Conservation (phyloP, 2,797 vertebrate genomes). For the Orientallactaga sibirica region DNA sequence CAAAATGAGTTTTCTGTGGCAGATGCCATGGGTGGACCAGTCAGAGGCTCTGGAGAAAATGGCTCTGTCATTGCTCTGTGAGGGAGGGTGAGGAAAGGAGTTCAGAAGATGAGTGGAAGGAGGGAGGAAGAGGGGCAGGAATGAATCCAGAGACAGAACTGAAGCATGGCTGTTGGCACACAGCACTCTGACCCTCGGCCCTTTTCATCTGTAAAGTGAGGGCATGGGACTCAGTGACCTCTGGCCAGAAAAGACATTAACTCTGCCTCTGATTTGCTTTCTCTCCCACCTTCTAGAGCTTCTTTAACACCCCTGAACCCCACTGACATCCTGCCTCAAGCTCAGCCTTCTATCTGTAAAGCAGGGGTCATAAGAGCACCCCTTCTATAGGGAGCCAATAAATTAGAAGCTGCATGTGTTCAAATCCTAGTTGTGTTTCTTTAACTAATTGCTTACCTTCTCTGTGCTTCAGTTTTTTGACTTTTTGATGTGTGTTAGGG, state of each 20-base stretch:
- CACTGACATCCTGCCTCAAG: neutral
- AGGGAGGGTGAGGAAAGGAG: no score
- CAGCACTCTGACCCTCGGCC: neutral
- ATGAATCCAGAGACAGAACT: neutral
- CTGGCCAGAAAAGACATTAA: neutral
- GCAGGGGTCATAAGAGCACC: neutral
- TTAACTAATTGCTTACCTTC: neutral
- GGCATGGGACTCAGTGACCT: neutral
- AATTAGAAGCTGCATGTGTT: neutral
- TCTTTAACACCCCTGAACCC: neutral
- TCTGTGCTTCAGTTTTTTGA: neutral
- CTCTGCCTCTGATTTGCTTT: neutral
- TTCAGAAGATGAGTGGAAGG: neutral
- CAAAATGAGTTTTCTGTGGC: no score
- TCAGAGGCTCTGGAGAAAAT: neutral
- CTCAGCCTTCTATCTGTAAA: constrained; percentile 38
- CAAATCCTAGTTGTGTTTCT: neutral
- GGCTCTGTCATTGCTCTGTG: neutral
- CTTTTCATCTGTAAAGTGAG: neutral
- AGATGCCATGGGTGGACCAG: neutral
- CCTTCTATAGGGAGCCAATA: neutral
- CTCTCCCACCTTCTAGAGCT: neutral
- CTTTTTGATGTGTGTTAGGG: neutral
- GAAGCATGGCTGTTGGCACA: neutral
- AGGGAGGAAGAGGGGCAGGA: neutral